phyloP scores from a whole-genome alignment of 1,140 invertebrate species.

The Caenorhabditis tropicalis region DNA sequence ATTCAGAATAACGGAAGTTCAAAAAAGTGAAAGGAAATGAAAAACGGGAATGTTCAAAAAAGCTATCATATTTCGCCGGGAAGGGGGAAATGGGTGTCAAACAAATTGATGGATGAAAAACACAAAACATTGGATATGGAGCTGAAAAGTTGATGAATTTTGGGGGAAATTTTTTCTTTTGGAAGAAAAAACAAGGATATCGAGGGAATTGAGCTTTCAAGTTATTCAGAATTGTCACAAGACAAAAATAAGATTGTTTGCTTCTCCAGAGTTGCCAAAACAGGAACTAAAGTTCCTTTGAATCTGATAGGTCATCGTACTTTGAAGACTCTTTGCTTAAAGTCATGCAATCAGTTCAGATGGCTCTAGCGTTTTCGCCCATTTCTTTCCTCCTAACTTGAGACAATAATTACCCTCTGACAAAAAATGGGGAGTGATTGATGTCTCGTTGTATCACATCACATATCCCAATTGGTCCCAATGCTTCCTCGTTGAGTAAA shows the following conservation, averaged over 20 bases:
- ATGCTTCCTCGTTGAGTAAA: slow-evolving; percentile 15
- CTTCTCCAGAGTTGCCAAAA: neutral
- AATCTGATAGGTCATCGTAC: neutral
- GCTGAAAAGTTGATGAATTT: slow-evolving; percentile 31
- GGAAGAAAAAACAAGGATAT: neutral
- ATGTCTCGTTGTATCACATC: slow-evolving; percentile 14
- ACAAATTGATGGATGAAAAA: slow-evolving; percentile 18
- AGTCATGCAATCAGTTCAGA: too few species aligned
- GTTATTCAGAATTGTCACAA: slow-evolving; percentile 2
- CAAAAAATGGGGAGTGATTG: slow-evolving; percentile 15
- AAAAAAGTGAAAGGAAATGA: neutral
- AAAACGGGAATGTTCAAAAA: neutral
- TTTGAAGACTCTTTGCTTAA: too few species aligned
- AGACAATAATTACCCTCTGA: slow-evolving; percentile 30
- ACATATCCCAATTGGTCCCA: neutral
- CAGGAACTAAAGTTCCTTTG: neutral
- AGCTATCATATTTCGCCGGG: neutral
- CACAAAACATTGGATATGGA: neutral
- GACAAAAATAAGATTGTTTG: neutral
- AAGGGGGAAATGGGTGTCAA: neutral
- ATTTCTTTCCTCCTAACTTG: neutral
- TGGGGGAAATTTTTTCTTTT: neutral
- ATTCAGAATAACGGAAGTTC: neutral
- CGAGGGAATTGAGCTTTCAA: neutral
- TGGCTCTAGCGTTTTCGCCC: neutral